Percentiles rank a stretch among this genome's conserved stretches.
Conservation (phyloP, 2,797 vertebrate species). For the Buceros bicornis region DNA sequence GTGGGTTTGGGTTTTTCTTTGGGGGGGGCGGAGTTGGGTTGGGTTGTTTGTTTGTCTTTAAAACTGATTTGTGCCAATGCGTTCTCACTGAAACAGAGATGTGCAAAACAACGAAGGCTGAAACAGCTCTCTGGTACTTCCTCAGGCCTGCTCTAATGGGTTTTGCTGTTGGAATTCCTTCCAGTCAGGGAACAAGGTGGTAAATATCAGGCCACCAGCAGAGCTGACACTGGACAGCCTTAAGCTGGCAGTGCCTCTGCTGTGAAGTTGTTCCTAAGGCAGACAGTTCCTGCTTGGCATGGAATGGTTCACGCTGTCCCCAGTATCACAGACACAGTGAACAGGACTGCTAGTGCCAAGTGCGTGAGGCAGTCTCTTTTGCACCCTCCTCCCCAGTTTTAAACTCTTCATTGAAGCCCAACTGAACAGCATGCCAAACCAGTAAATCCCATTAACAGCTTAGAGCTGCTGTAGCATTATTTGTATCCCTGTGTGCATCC, state of each 20-base stretch:
- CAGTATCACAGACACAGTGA: background rate
- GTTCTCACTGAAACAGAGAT: slow-evolving; percentile 39
- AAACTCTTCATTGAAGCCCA: background rate
- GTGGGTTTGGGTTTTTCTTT: background rate
- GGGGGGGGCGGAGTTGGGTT: background rate
- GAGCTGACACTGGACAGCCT: background rate
- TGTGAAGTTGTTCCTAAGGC: background rate
- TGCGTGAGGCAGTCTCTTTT: background rate
- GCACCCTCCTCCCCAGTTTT: background rate
- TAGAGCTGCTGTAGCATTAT: background rate
- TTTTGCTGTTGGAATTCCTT: slow-evolving; percentile 14
- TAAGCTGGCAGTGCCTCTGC: slow-evolving; percentile 16
- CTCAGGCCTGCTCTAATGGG: background rate
- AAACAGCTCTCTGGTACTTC: background rate
- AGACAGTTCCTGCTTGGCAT: background rate
- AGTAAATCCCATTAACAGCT: background rate
- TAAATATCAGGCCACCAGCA: background rate
- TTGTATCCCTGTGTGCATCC: background rate
- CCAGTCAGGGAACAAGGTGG: background rate
- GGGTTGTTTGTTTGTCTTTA: background rate
- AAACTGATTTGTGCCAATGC: slow-evolving; percentile 72
- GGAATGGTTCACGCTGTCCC: background rate
- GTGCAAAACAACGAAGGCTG: background rate
- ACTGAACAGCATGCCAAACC: slow-evolving; percentile 35
- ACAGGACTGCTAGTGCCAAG: background rate